Base-by-base conservation (phyloP, 2,797 vertebrate genomes). In the Ciconia nigra region DNA sequence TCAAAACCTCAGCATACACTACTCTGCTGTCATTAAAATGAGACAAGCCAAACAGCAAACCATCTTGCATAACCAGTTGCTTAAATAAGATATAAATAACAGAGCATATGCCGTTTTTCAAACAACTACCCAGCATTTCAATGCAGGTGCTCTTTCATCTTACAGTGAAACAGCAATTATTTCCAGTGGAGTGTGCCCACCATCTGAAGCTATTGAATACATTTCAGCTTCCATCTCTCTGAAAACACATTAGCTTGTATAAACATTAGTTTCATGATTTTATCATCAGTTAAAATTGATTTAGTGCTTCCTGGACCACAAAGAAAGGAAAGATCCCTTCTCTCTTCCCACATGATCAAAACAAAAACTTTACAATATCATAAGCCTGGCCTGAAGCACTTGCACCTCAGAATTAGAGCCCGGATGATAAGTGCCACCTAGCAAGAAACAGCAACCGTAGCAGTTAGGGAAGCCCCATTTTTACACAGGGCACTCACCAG, bases 71-170 rank as follows among this genome's bases (percentile, higher is more conserved):
- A 78, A 83, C 13, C 19, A 58, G 62, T 83, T 49, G 26, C 80
- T 81, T 72, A 79, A 95, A 67, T 69, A 55, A 81, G 61, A 74
- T 49, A 85, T 8, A 59, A 73, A 91, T 89, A 88, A 58, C 57
- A 86, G 52, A 90, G 44, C 65, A 91, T 71, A 88, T 78, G 52
- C 55, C 83, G 80, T 84, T 94, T 96, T 89, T 58, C 88, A 88
- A 87, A 42, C 26, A 91, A 65, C 47, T 33, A 65, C 33, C 18
- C 86, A 90, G 61, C 15, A 61, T 72, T 87, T 90, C 58, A 76
- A 4, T 71, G 54, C 37, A 81, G 47, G 82, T 91, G 70, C 44
- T 90, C 28, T 47, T 94, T 69, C 61, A 35, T 80, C 51, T 77
- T 46, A 47, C 16, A 77, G n/a, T 13, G 14, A 49, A 86, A 81